Percentiles rank a stretch among this genome's conserved stretches.
phyloP scores from a whole-genome alignment of 2,113 vertebrate genomes.

The Scophthalmus maximus region DNA sequence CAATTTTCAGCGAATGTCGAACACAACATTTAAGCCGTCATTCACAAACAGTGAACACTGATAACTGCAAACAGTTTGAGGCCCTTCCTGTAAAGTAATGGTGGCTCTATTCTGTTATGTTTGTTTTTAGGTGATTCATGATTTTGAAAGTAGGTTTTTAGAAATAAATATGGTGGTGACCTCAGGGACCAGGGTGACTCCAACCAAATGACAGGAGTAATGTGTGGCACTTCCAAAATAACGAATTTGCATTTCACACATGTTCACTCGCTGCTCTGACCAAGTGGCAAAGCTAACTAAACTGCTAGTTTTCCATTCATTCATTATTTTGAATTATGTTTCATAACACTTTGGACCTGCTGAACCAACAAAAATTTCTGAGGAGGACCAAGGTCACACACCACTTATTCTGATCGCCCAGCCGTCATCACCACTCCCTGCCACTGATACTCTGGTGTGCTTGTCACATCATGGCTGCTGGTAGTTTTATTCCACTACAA shows the following conservation, averaged over 20 bases:
- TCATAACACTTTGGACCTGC: background rate
- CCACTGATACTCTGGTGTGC: background rate
- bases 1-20: too few relatives aligned
- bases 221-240: background rate
- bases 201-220: background rate
- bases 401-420: background rate
- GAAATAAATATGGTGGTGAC: too few relatives aligned
- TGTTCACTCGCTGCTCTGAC: too few relatives aligned
- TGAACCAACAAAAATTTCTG: background rate
- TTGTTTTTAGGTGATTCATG: too few relatives aligned
- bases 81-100: too few relatives aligned
- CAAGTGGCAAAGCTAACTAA: too few relatives aligned
- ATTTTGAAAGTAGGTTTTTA: too few relatives aligned
- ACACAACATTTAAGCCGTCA: too few relatives aligned
- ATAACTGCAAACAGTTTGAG: conserved; percentile 1
- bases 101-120: too few relatives aligned
- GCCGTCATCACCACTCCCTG: background rate
- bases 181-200: background rate
- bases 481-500: conserved; percentile 1
- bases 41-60: background rate
- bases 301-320: too few relatives aligned
- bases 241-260: too few relatives aligned
- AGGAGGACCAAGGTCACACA: background rate
- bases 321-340: background rate
- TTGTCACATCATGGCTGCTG: conserved; percentile 11